Base-by-base conservation (phyloP, 2,797 vertebrate genomes). In the Sebastes minor region DNA sequence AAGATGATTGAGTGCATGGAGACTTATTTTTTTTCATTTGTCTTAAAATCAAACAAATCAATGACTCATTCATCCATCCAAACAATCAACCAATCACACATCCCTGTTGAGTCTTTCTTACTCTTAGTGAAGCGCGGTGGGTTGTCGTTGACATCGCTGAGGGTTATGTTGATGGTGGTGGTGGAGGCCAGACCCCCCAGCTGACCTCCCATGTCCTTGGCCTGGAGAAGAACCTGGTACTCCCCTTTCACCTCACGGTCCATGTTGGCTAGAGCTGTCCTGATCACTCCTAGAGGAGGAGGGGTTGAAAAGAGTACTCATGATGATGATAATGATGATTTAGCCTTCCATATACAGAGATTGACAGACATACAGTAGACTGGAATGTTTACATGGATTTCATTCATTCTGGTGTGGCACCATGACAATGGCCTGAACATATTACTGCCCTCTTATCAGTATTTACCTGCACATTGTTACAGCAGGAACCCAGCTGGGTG, bases 161-260 rank as follows among this genome's bases (percentile, higher is more conserved):
- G 97, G 69, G 97, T 98, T 78, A 99, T 97, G 88, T 99, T 99
- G 89, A 98, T 94, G 27, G 95, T 93, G 7, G 97, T 97, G 2
- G 97, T 98, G 78, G 97, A 97, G 5, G 97, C 97, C 71, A 99
- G 90, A n/a, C 98, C 98, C 74, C 98, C 98, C 14, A 98, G 95
- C 71, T 99, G 98, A 76, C 98, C 98, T 12, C 97, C 97, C 98
- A 99, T 99, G 69, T 99, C 98, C 92, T 98, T 98, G 83, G 98
- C 98, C 93, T 99, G 98, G 75, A 99, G 97, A 85, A 98, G 93
- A 30, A 99, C 97, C 92, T 98, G 97, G 84, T 99, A 99, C 23
- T 97, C 95, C 72, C 97, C 97, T 89, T 97, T 98, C 60, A 97
- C 96, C 94, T 99, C 98, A 25, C 98, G 96, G 85, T 99, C 98